Evolutionary conservation across 2,797 vertebrate genomes (phyloP).

Genomic region (Notolabrus celidotus): DNA sequence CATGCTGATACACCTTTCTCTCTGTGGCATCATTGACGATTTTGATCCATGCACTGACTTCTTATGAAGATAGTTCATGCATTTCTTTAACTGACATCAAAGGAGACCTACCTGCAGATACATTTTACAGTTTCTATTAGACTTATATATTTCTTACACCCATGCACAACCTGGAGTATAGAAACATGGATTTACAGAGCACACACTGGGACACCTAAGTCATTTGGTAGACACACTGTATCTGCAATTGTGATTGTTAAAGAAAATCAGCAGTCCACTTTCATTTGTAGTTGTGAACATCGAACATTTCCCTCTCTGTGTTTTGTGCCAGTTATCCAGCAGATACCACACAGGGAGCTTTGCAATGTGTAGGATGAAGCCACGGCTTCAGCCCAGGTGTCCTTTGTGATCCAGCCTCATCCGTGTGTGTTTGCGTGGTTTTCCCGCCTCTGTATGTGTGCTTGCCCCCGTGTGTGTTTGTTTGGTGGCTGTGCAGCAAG

Average conservation of each 20-base stretch:
- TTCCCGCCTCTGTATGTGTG: slow-evolving; percentile 3
- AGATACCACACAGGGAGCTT: slow-evolving; percentile 29
- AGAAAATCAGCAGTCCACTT: slow-evolving; percentile 34
- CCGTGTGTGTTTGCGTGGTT: slow-evolving; percentile 16
- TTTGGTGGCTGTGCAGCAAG: slow-evolving; percentile 74
- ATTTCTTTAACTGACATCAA: not conserved
- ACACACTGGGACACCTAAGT: slow-evolving; percentile 4
- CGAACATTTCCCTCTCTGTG: not conserved
- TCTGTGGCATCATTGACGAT: slow-evolving; percentile 7
- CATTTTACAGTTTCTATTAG: too few species aligned
- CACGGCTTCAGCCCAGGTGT: slow-evolving; percentile 33
- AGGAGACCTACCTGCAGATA: not conserved
- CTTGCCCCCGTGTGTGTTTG: slow-evolving; percentile 58
- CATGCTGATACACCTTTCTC: not conserved
- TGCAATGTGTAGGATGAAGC: slow-evolving; percentile 56
- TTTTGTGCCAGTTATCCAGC: slow-evolving; percentile 28
- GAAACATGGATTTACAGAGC: too few species aligned
- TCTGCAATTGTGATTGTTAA: slow-evolving; percentile 23
- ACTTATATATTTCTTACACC: too few species aligned
- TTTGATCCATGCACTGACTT: slow-evolving; percentile 14
- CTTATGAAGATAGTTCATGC: slow-evolving; percentile 7
- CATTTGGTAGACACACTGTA: not conserved
- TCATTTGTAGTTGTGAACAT: slow-evolving; percentile 11
- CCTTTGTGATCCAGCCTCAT: slow-evolving; percentile 48
- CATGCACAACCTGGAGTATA: too few species aligned